Base-by-base conservation (phyloP, 1,140 invertebrate genomes). In the Drosophila trapezifrons region DNA sequence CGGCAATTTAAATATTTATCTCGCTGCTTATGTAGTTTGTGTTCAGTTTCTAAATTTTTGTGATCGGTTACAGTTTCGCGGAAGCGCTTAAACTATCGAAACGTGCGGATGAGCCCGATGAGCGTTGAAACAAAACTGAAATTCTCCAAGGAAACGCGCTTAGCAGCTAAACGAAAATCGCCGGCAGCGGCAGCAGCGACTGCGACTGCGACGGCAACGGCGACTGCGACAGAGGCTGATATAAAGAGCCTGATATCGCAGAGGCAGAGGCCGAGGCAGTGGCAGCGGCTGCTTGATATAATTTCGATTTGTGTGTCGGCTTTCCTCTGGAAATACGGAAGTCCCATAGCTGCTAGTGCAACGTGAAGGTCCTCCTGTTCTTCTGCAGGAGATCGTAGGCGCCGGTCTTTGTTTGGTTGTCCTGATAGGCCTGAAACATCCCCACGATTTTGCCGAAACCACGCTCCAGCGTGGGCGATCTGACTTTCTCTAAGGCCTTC, bases 61-160 rank as follows among this genome's bases (percentile, higher is more conserved):
- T 22, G 38, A 58, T 47, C 49, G 57, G 35, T 52, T 71, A 5
- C 25, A 56, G 22, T 56, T 64, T 29, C 15, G 13, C 42, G 25
- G 29, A 17, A 54, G 17, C 45, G 35, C 37, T 46, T 73, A 65
- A 47, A 86, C 47, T 76, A 70, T 52, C 52, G 45, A 64, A 81
- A 78, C 83, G 83, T 86, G 78, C 63, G 66, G 52, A 76, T 83
- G 63, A 60, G 38, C 63, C 45, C 83, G 20, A 18, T 79, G 83
- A 87, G 80, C 79, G 72, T 66, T 58, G 59, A 46, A 58, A 52
- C 65, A 52, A 70, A 84, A 87, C 83, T 87, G 57, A 87, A 83
- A 66, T 83, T 87, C 67, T 83, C 63, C 42, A 87, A 87, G 83
- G 84, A 89, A 87, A 82, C 38, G 57, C 84, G 83, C 73, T 90